Evolutionary conservation across 2,113 vertebrate species (phyloP).

Genomic region (Labrus mixtus): DNA sequence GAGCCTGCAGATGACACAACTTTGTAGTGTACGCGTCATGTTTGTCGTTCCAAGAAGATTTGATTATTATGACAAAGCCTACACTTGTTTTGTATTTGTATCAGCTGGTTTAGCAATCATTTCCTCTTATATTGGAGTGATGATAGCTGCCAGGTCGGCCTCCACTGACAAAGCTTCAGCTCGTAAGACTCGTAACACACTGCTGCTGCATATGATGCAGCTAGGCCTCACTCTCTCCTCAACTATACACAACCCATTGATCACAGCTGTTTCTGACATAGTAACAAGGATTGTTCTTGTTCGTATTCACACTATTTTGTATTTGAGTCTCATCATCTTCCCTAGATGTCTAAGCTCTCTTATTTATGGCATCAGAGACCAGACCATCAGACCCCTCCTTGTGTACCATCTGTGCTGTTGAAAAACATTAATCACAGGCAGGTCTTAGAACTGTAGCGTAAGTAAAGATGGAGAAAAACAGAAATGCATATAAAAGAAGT

Average conservation of each 20-base stretch:
- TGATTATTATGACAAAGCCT: slow-evolving; percentile 32
- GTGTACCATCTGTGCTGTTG: slow-evolving; percentile 31
- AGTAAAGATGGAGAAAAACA: no score
- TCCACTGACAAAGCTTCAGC: slow-evolving; percentile 64
- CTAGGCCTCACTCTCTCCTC: slow-evolving; percentile 67
- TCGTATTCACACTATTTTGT: slow-evolving; percentile 43
- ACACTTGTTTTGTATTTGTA: slow-evolving; percentile 57
- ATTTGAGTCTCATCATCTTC: slow-evolving; percentile 38
- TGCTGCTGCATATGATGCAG: slow-evolving; percentile 74
- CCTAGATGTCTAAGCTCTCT: slow-evolving; percentile 65
- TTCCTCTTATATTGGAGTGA: slow-evolving; percentile 69
- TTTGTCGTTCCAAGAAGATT: neutral
- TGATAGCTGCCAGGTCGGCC: slow-evolving; percentile 68
- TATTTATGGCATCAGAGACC: slow-evolving; percentile 66
- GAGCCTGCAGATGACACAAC: slow-evolving; percentile 23
- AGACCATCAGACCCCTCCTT: slow-evolving; percentile 49
- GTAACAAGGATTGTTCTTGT: neutral
- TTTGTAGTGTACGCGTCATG: slow-evolving; percentile 12
- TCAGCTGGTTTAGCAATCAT: slow-evolving; percentile 42
- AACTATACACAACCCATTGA: slow-evolving; percentile 42
- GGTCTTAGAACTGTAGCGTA: no score
- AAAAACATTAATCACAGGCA: no score
- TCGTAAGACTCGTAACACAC: slow-evolving; percentile 65
- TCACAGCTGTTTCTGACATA: rapidly evolving
- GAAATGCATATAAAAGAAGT: no score